Base-by-base conservation (phyloP, 2,888 invertebrate genomes). In the Caenorhabditis becei region DNA sequence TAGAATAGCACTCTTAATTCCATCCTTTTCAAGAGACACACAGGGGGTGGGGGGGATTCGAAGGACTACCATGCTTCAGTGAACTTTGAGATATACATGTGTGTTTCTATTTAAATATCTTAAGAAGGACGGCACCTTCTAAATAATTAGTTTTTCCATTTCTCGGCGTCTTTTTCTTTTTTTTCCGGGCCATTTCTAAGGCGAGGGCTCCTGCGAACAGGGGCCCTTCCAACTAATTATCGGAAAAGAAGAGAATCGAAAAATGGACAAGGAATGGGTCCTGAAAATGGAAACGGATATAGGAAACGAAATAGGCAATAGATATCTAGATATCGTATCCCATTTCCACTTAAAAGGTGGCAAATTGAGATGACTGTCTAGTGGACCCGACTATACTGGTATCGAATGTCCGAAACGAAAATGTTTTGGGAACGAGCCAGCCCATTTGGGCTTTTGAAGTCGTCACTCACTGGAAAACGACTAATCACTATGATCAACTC, bases 51-150 rank as follows among this genome's bases (percentile, higher is more conserved):
- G 58, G 44, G 5, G 53, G 66, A 54, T 58, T 56, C 72, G 63
- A 65, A 63, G 72, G 72, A 72, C 66, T 59, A 75, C 75, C 66
- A 75, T 66, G 75, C 75, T 58, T 65, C 75, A 61, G 24, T 75
- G 75, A 75, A 75, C 66, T 75, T 65, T 56, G 37, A 72, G 63
- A 71, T 59, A 20, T 41, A 41, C 14, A 47, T 74, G 65, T 65
- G 65, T 74, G 65, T 65, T 65, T 74, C 65, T 74, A 74, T 66
- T 66, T 75, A 66, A 32, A 66, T 66, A 75, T 74, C 74, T 54
- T 54, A 24, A n/a, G 18, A 65, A n/a, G 66, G 59, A 28, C 32
- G 32, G 10, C 32, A 47, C 51, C 61, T 47, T 75, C 63, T 58
- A 70, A 63, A 70, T 77, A 77, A 77, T 77, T 77, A 77, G 58